phyloP scores from a whole-genome alignment of 2,113 vertebrate genomes.

The Porphyrio hochstetteri region DNA sequence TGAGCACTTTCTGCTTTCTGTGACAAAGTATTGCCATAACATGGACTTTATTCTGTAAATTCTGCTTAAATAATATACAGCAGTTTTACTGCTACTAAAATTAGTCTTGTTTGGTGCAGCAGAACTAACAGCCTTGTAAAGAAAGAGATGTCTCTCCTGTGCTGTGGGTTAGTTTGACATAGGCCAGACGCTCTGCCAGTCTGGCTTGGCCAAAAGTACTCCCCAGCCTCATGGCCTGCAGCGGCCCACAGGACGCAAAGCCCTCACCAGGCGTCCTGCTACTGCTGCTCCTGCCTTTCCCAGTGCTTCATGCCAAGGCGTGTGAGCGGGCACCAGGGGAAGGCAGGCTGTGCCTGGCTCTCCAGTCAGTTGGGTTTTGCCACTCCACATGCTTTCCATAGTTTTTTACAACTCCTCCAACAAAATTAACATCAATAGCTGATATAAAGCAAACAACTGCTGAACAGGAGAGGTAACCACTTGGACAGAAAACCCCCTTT shows the following conservation, averaged over 20 bases:
- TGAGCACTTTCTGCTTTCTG: neutral
- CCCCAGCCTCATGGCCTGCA: fast-evolving
- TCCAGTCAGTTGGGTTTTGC: neutral
- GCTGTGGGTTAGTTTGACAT: neutral
- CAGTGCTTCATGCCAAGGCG: fast-evolving
- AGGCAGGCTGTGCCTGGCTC: fast-evolving
- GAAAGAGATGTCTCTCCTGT: neutral
- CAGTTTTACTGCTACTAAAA: neutral
- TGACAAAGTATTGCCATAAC: neutral
- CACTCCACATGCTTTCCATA: neutral
- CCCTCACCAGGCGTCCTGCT: fast-evolving
- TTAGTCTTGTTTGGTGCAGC: neutral
- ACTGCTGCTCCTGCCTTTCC: neutral
- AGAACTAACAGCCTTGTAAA: neutral
- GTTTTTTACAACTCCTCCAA: neutral
- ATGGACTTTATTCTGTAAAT: neutral
- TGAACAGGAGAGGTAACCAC: neutral
- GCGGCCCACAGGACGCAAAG: neutral
- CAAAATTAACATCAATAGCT: neutral
- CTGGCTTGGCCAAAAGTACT: neutral
- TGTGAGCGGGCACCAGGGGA: neutral
- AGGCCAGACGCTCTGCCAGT: neutral
- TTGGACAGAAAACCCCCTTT: neutral
- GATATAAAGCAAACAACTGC: neutral
- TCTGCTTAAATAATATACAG: neutral